Conservation (phyloP, 2,888 invertebrate species). For the Drosophila pegasa region DNA sequence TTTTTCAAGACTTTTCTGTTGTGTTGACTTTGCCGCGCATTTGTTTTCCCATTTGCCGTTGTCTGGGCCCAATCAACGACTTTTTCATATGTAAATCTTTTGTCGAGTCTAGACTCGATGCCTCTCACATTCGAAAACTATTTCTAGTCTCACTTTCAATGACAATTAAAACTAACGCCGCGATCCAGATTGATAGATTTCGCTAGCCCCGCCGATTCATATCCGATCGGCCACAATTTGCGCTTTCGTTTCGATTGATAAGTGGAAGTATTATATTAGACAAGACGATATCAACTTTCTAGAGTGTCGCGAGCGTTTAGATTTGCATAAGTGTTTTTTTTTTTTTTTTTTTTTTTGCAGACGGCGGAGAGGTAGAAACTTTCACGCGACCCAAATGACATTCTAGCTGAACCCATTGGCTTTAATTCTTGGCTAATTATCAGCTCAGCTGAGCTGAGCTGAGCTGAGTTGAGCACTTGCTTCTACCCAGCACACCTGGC, state of each 20-base stretch:
- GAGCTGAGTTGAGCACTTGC: slow-evolving; percentile 23
- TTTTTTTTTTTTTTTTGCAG: too few species aligned
- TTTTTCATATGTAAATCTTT: slow-evolving; percentile 61
- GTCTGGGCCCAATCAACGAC: slow-evolving; percentile 58
- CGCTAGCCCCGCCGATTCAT: slow-evolving; percentile 38
- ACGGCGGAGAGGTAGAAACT: slow-evolving; percentile 36
- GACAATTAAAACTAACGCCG: slow-evolving; percentile 36
- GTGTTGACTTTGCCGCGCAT: slow-evolving; percentile 45
- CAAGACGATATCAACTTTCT: slow-evolving; percentile 40
- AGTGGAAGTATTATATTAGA: slow-evolving; percentile 1
- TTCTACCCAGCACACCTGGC: slow-evolving; percentile 22
- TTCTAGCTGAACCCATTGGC: slow-evolving; percentile 42
- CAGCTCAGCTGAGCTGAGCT: slow-evolving; percentile 23
- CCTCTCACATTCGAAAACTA: slow-evolving; percentile 25
- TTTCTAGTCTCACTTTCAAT: slow-evolving; percentile 49
- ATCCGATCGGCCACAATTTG: slow-evolving; percentile 41
- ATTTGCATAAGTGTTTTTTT: slow-evolving; percentile 71
- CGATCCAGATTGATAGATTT: slow-evolving; percentile 34
- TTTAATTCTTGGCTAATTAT: slow-evolving; percentile 48
- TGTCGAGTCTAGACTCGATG: slow-evolving; percentile 19
- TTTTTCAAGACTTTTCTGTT: slow-evolving; percentile 20
- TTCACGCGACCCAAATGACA: slow-evolving; percentile 64
- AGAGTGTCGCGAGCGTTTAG: slow-evolving; percentile 44
- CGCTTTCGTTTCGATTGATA: slow-evolving; percentile 50
- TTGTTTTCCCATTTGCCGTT: slow-evolving; percentile 26